Evolutionary conservation across 2,888 invertebrate genomes (phyloP), one percentile per base, ranked within the genome.

Genomic region (Hofmannophila pseudospretella): DNA sequence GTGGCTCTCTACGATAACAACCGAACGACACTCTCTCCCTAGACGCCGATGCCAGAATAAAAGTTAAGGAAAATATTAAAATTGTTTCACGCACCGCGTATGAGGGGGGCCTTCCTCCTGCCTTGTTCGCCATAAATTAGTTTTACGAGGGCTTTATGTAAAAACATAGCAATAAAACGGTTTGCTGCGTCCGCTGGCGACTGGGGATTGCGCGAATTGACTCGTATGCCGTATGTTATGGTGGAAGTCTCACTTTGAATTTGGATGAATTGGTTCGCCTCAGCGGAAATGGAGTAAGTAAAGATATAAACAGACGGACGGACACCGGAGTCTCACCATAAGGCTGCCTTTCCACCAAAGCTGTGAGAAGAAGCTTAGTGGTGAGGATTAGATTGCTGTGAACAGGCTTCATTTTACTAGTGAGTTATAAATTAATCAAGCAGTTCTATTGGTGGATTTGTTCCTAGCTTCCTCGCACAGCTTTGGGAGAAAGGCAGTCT

Each of bases 121-220:
- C n/a, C n/a, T n/a, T n/a, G n/a, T n/a, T n/a, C n/a, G n/a, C 51
- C 35, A 75, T 77, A 76, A 76, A 76, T 76, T 72, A 67, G 63
- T 61, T 74, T 77, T 74, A 77, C 73, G 69, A 45, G 62, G 54
- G 63, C 53, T 69, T 74, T 73, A 76, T 75, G 76, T 73, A 72
- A 76, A 74, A 73, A 70, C 64, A 71, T 36, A 48, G 68, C 63
- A 67, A 75, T 76, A 75, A 75, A 71, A 72, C 51, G 59, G 60
- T 64, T 62, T 66, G 51, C 55, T 54, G 49, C 44, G 44, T 45
- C 45, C 53, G 53, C 70, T 67, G 60, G 62, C 67, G 66, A 62
- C 49, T 60, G 54, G 44, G 45, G 49, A 49, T 47, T 40, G 42
- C 44, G 39, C 42, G 51, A 58, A 65, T 61, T 52, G 56, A 57